Evolutionary conservation across 2,113 vertebrate species (phyloP).

Genomic region (Takifugu bimaculatus): DNA sequence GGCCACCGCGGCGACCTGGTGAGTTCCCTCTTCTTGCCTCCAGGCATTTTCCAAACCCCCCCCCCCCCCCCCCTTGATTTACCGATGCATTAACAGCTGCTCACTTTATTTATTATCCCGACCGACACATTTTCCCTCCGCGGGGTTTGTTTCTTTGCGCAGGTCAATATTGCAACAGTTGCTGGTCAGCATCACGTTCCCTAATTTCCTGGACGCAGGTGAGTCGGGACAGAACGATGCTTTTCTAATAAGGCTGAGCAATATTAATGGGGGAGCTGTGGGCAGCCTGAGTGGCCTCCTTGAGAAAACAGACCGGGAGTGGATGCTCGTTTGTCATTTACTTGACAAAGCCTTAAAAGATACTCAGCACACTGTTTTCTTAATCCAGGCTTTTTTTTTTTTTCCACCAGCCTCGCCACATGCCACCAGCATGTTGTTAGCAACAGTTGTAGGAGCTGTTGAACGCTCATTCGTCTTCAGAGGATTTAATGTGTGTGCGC

Average conservation of each 20-base stretch:
- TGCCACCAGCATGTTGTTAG: constrained; percentile 1
- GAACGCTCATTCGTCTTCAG: not conserved
- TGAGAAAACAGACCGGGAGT: constrained; percentile 3
- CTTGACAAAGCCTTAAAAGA: constrained; percentile 18
- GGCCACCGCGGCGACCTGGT: constrained; percentile 92
- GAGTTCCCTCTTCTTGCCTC: constrained; percentile 56
- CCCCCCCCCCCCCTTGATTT: constrained; percentile 46
- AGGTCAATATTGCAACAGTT: constrained; percentile 95
- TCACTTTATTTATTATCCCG: not conserved
- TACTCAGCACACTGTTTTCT: constrained; percentile 6
- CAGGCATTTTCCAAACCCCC: constrained; percentile 24
- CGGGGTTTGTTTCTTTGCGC: constrained; percentile 26
- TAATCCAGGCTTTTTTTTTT: constrained; percentile 3
- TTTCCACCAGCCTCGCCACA: not conserved
- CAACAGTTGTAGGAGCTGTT: not conserved
- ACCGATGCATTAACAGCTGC: constrained; percentile 19
- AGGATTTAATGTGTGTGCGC: not conserved
- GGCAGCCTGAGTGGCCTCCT: constrained; percentile 3
- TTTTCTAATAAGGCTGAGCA: not conserved
- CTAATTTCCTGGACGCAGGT: constrained; percentile 89
- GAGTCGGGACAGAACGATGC: constrained; percentile 39
- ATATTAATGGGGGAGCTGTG: not conserved
- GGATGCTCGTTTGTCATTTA: not conserved
- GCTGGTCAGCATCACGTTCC: constrained; percentile 88
- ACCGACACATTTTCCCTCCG: constrained; percentile 3